A percentile compares a stretch with the other conserved stretches of the same genome.
phyloP scores from a whole-genome alignment of 1,140 invertebrate species.

The Ceratina japonica region DNA sequence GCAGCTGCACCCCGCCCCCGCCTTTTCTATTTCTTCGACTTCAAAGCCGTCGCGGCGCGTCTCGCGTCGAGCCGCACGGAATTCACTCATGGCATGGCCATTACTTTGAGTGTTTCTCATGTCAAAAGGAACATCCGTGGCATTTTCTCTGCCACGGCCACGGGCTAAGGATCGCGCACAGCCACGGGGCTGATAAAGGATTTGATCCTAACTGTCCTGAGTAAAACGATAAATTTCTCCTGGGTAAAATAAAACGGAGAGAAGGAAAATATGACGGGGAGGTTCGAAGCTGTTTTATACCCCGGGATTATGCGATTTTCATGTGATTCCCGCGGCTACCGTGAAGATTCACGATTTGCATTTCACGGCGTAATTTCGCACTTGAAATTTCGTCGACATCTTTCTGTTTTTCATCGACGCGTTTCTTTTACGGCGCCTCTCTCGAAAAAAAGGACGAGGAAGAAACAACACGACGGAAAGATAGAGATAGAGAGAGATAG shows the following conservation, averaged over 20 bases:
- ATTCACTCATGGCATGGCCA: neutral
- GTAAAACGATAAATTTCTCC: neutral
- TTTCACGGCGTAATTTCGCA: neutral
- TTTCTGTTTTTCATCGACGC: neutral
- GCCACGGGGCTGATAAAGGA: neutral
- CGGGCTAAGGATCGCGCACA: neutral
- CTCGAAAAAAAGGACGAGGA: too few species aligned
- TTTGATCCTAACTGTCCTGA: neutral
- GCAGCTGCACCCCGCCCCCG: neutral
- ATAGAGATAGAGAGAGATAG: neutral
- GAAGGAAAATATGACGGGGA: neutral
- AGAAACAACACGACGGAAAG: too few species aligned
- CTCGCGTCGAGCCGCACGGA: neutral
- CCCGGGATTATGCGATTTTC: neutral
- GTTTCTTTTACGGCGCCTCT: neutral
- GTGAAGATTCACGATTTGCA: neutral
- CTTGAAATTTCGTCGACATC: slow-evolving; percentile 1
- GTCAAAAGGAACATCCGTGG: neutral
- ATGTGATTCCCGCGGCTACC: neutral
- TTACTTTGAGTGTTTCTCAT: slow-evolving; percentile 16
- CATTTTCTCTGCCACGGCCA: neutral
- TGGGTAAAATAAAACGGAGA: neutral
- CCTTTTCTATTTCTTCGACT: slow-evolving; percentile 23
- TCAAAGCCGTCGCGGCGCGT: neutral
- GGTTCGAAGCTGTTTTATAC: neutral